Conservation (phyloP, 2,888 invertebrate species). For the Pteria penguin region DNA sequence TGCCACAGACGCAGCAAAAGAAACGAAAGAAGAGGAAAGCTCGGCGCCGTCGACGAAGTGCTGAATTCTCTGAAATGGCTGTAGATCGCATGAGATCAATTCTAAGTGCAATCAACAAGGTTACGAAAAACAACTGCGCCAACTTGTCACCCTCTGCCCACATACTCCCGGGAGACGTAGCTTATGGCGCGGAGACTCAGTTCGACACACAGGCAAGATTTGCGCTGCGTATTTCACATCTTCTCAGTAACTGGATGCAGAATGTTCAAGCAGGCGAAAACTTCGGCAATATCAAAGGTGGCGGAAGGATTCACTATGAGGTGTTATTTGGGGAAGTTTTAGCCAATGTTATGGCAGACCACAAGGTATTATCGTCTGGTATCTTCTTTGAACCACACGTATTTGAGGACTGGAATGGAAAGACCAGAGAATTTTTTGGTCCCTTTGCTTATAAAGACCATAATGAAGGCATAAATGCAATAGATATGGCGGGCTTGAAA, state of each 20-base stretch:
- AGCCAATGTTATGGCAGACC: constrained; percentile 92
- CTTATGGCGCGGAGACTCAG: constrained; percentile 91
- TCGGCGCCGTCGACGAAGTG: constrained; percentile 23
- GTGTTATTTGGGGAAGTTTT: constrained; percentile 97
- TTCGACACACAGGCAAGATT: constrained; percentile 95
- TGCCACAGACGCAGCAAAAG: not conserved
- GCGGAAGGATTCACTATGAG: constrained; percentile 82
- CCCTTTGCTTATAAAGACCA: constrained; percentile 63
- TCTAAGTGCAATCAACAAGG: constrained; percentile 16
- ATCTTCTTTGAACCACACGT: constrained; percentile 93
- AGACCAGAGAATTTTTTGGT: constrained; percentile 64
- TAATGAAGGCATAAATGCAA: constrained; percentile 31
- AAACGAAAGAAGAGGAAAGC: constrained; percentile 9
- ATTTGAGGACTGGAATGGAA: constrained; percentile 85
- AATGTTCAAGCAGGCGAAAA: constrained; percentile 63
- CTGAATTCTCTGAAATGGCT: constrained; percentile 32
- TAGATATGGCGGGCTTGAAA: constrained; percentile 60
- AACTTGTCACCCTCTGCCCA: constrained; percentile 18
- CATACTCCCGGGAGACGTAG: constrained; percentile 89
- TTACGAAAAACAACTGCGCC: constrained; percentile 36
- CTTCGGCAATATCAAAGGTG: constrained; percentile 59
- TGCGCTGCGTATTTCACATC: constrained; percentile 95
- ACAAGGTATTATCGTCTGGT: constrained; percentile 94
- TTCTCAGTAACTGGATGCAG: constrained; percentile 94
- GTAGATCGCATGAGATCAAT: constrained; percentile 40